Conservation (phyloP, 1,140 invertebrate genomes). For the Bombus fervidus region DNA sequence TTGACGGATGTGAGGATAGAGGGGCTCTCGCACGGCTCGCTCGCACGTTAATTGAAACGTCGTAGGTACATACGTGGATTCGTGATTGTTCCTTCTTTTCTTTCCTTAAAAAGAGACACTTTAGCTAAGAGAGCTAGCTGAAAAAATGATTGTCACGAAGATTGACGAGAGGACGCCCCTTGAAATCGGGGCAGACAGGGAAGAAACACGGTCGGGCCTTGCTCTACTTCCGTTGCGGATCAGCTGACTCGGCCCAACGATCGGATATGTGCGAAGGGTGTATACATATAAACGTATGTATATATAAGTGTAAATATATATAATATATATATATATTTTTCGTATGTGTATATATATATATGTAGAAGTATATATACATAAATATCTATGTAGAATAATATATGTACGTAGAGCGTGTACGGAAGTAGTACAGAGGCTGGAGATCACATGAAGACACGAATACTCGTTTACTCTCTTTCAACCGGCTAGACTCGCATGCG, state of each 20-base stretch:
- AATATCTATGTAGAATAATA: constrained; percentile 48
- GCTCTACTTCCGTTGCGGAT: constrained; percentile 3
- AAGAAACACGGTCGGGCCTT: constrained; percentile 29
- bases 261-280: constrained; percentile 64
- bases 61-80: constrained; percentile 67
- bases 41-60: constrained; percentile 76
- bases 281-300: constrained; percentile 69
- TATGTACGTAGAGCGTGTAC: constrained; percentile 49
- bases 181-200: constrained; percentile 27
- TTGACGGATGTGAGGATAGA: background rate
- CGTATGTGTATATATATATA: constrained; percentile 55
- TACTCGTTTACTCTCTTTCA: constrained; percentile 17
- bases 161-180: constrained; percentile 60
- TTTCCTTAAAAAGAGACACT: constrained; percentile 42
- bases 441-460: constrained; percentile 70
- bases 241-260: constrained; percentile 38
- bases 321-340: constrained; percentile 33
- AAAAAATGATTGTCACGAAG: constrained; percentile 78
- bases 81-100: background rate
- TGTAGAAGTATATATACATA: constrained; percentile 47
- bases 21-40: constrained; percentile 38
- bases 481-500: background rate
- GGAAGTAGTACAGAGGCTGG: constrained; percentile 56
- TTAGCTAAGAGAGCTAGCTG: constrained; percentile 58
- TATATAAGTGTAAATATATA: constrained; percentile 63